Evolutionary conservation across 2,113 vertebrate species (phyloP).

Genomic region (Ptilorrhoa leucosticta): DNA sequence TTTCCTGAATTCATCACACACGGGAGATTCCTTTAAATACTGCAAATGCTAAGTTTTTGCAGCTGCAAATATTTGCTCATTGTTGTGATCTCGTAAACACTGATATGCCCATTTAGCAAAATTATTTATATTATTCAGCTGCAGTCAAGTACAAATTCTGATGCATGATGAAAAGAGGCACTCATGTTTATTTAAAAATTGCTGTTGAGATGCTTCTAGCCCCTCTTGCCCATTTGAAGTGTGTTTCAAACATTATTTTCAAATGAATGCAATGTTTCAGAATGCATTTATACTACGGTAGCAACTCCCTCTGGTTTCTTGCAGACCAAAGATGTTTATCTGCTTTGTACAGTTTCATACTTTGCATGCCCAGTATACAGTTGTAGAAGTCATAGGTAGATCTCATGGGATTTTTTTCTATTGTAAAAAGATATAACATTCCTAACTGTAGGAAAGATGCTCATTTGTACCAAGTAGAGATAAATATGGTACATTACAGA

Average conservation of each 20-base stretch:
- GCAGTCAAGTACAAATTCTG: background rate
- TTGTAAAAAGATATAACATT: background rate
- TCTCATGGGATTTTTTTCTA: background rate
- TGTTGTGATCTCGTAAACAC: background rate
- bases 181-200: slow-evolving; percentile 11
- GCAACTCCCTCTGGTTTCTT: background rate
- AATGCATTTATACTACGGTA: background rate
- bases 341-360: background rate
- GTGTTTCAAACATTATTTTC: slow-evolving; percentile 23
- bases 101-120: background rate
- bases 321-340: background rate
- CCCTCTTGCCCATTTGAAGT: background rate
- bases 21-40: background rate
- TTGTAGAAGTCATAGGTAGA: background rate
- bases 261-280: background rate
- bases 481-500: background rate
- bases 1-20: background rate
- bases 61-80: slow-evolving; percentile 9
- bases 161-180: background rate
- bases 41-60: background rate
- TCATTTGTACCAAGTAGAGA: background rate
- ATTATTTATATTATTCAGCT: background rate
- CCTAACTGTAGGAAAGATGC: background rate
- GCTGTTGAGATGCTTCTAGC: background rate
- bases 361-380: background rate